phyloP scores from a whole-genome alignment of 2,797 vertebrate species.

The Acropternis orthonyx region DNA sequence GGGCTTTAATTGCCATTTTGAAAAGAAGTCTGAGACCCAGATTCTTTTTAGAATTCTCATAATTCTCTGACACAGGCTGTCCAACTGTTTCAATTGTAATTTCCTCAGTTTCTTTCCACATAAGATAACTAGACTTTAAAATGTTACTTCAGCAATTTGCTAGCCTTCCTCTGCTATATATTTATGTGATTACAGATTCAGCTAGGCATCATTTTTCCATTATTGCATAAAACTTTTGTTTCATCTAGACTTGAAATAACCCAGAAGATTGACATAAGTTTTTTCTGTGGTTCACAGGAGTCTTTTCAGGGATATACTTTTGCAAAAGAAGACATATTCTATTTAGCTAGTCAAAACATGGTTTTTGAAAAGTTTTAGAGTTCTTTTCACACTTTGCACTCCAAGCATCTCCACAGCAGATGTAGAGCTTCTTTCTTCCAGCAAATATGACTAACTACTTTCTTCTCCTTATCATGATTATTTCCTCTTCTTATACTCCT shows the following conservation, averaged over 20 bases:
- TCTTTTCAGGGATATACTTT: not conserved
- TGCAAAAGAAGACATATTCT: not conserved
- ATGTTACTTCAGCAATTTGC: not conserved
- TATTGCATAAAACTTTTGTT: not conserved
- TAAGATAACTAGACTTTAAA: not conserved
- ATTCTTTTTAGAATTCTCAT: not conserved
- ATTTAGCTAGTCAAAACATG: not conserved
- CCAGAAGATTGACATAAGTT: not conserved
- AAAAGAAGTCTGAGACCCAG: not conserved
- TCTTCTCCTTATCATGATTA: not conserved
- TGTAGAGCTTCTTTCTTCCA: not conserved
- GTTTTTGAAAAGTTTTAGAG: not conserved
- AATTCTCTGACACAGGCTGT: not conserved
- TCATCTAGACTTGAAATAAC: not conserved
- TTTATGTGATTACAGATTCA: not conserved
- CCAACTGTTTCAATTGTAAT: not conserved
- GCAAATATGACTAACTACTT: not conserved
- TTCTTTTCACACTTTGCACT: not conserved
- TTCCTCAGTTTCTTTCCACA: not conserved
- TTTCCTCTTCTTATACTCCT: not conserved
- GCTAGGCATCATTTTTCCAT: not conserved
- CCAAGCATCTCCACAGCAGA: not conserved
- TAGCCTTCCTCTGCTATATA: not conserved
- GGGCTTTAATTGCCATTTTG: not conserved
- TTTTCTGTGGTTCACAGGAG: not conserved